Conservation (phyloP, 2,797 vertebrate genomes). For the Ataeniobius toweri region DNA sequence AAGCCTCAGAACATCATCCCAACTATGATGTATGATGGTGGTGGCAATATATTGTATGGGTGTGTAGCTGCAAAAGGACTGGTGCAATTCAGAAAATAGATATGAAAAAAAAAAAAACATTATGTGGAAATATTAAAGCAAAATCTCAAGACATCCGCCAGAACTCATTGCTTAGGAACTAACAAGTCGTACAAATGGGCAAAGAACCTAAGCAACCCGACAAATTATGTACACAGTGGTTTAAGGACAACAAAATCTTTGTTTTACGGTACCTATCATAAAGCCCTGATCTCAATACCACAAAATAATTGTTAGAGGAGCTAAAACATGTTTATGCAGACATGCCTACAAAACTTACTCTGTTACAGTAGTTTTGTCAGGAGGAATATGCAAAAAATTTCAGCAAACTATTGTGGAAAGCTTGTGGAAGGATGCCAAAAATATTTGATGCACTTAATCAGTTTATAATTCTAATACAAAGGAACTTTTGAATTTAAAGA, state of each 20-base stretch:
- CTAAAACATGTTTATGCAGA: too few relatives aligned
- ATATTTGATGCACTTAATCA: neutral
- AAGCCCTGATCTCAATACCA: too few relatives aligned
- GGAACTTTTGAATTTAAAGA: neutral
- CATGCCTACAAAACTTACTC: too few relatives aligned
- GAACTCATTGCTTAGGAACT: neutral
- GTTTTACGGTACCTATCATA: too few relatives aligned
- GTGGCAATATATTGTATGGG: neutral
- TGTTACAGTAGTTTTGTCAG: too few relatives aligned
- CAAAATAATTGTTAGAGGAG: too few relatives aligned
- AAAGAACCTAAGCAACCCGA: too few relatives aligned
- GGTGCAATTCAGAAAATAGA: neutral
- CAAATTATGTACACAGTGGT: too few relatives aligned
- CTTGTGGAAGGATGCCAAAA: neutral
- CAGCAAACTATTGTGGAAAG: neutral
- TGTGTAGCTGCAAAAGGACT: neutral
- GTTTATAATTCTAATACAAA: neutral
- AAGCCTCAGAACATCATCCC: neutral
- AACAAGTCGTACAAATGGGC: too few relatives aligned
- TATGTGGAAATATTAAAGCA: neutral
- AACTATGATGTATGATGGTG: neutral
- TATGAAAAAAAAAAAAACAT: neutral
- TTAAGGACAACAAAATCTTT: too few relatives aligned
- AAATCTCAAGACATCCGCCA: neutral
- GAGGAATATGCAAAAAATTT: too few relatives aligned